Base-by-base conservation (phyloP, 2,888 invertebrate genomes). In the Autographa pulchrina region DNA sequence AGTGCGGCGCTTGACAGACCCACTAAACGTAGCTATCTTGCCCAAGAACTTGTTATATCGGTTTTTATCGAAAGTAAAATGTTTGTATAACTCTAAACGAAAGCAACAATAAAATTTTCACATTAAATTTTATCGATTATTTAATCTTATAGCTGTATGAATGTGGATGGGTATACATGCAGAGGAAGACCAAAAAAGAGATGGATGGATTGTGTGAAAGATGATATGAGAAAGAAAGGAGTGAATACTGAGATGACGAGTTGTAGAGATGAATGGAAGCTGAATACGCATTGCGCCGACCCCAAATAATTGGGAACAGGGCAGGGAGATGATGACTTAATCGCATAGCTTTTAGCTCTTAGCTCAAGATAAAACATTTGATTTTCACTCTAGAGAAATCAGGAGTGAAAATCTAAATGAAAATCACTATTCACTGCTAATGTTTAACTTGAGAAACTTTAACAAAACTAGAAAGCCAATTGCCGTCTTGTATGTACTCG, bases 11-110 rank as follows among this genome's bases (percentile, higher is more conserved):
- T 68, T 80, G 77, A 73, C 78, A 64, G 72, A 65, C 68, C 58
- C 62, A 75, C 77, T 80, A 80, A 80, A 84, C 77, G 82, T 75
- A 66, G 62, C 69, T 54, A 60, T 65, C 66, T 72, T 66, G 69
- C 61, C 61, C 74, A 63, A 63, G 56, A 58, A 74, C 65, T 59
- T 67, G 62, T 38, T 14, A 43, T 14, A 14, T n/a, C 48, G 7
- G 48, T 48, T 48, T 48, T 48, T 48, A 48, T 48, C 48, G 48
- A 7, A n/a, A 16, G n/a, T 16, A n/a, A 48, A 48, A 48, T 48
- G n/a, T 48, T 48, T 6, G n/a, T 6, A n/a, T n/a, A 43, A n/a
- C 7, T 48, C n/a, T 48, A 48, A n/a, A 7, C n/a, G 16, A 16
- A n/a, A 48, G 14, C 43, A 16, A 7, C n/a, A n/a, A 48, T n/a